phyloP scores from a whole-genome alignment of 1,140 invertebrate species.

The Bathynomus jamesi region DNA sequence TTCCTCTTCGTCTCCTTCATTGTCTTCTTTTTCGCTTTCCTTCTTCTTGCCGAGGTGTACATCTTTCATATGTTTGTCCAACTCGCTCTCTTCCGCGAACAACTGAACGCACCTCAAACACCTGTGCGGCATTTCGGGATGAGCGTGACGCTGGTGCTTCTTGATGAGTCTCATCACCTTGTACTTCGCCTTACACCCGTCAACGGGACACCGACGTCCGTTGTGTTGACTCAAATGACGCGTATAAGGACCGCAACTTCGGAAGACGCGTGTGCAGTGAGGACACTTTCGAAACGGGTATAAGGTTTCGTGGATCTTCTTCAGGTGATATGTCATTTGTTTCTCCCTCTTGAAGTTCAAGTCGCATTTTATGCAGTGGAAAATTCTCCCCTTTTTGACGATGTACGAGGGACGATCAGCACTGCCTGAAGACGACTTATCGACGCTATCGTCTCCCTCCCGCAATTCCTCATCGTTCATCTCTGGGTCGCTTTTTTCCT shows the following conservation, averaged over 20 bases:
- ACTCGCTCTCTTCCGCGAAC: slow-evolving; percentile 20
- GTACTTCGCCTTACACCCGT: slow-evolving; percentile 32
- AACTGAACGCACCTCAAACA: slow-evolving; percentile 26
- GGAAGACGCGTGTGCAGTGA: slow-evolving; percentile 30
- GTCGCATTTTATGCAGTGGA: slow-evolving; percentile 32
- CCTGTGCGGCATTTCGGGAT: slow-evolving; percentile 22
- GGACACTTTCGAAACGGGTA: slow-evolving; percentile 35
- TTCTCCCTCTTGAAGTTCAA: slow-evolving; percentile 33
- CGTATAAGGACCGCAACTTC: slow-evolving; percentile 33
- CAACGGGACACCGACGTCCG: slow-evolving; percentile 26
- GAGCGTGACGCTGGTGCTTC: slow-evolving; percentile 32
- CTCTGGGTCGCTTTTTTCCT: not conserved
- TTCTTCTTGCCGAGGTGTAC: slow-evolving; percentile 11
- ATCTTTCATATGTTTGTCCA: slow-evolving; percentile 28
- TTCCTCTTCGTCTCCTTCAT: slow-evolving; percentile 22
- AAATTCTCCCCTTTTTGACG: slow-evolving; percentile 24
- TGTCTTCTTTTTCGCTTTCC: slow-evolving; percentile 15
- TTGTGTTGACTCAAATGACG: slow-evolving; percentile 26
- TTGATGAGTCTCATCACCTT: slow-evolving; percentile 27
- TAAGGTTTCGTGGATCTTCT: slow-evolving; percentile 35
- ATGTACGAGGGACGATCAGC: slow-evolving; percentile 25
- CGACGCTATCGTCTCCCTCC: not conserved
- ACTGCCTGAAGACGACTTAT: not conserved
- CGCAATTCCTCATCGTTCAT: slow-evolving; percentile 5
- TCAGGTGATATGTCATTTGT: slow-evolving; percentile 34